A percentile compares a stretch with the other conserved stretches of the same genome.
Evolutionary conservation across 2,888 invertebrate species (phyloP).

Genomic region (Lithodes maja): DNA sequence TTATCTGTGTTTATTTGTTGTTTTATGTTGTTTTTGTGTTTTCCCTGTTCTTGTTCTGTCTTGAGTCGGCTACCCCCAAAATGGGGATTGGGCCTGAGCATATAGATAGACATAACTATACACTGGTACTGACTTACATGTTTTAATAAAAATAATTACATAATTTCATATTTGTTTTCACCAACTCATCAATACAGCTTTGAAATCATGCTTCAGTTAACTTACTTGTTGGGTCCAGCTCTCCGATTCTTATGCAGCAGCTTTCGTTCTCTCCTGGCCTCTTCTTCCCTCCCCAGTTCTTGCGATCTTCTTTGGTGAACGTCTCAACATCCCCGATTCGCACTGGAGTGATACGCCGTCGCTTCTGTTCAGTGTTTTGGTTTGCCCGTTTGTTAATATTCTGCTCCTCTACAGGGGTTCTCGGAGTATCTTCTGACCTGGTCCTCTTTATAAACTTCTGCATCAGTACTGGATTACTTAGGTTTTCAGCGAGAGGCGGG

Average conservation of each 20-base stretch:
- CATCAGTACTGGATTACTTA: too few relatives aligned
- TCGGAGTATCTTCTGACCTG: neutral
- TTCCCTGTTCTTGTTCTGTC: too few relatives aligned
- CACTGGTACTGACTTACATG: neutral
- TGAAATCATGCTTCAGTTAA: neutral
- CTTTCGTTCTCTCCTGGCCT: neutral
- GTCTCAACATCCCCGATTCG: conserved; percentile 42
- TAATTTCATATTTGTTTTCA: neutral
- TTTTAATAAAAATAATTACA: neutral
- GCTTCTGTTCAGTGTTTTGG: conserved; percentile 20
- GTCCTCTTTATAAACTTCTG: neutral
- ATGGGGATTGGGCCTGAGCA: too few relatives aligned
- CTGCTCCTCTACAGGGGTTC: neutral
- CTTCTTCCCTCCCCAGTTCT: neutral
- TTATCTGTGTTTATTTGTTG: too few relatives aligned
- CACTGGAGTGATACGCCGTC: conserved; percentile 51
- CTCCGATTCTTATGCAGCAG: neutral
- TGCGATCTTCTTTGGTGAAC: neutral
- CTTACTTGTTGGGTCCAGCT: neutral
- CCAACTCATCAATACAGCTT: too few relatives aligned
- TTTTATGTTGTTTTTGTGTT: too few relatives aligned
- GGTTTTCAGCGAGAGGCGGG: too few relatives aligned
- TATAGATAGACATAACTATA: too few relatives aligned
- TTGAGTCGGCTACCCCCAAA: too few relatives aligned
- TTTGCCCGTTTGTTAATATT: neutral